phyloP scores from a whole-genome alignment of 1,140 invertebrate species.

The Brachionus plicatilis region DNA sequence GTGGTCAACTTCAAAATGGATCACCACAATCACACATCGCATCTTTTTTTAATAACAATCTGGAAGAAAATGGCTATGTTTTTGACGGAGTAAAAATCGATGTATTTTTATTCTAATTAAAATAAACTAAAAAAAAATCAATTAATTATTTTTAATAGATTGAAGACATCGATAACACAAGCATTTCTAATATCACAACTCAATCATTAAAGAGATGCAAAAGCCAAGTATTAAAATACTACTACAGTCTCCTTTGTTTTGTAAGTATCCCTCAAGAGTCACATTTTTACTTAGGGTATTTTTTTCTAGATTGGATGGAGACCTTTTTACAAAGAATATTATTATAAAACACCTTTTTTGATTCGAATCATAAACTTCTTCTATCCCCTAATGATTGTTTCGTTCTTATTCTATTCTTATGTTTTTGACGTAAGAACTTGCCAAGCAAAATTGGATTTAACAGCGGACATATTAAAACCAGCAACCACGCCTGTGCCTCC shows the following conservation, averaged over 20 bases:
- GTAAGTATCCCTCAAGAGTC: constrained; percentile 41
- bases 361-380: constrained; percentile 47
- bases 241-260: constrained; percentile 50
- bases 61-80: constrained; percentile 36
- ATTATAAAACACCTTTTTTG: constrained; percentile 43
- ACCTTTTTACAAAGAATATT: constrained; percentile 48
- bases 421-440: constrained; percentile 51
- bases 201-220: constrained; percentile 49
- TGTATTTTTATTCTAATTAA: not conserved
- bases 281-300: not conserved
- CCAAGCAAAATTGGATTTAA: constrained; percentile 51
- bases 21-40: not conserved
- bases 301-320: constrained; percentile 51
- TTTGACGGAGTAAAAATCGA: constrained; percentile 40
- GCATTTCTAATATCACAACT: constrained; percentile 44
- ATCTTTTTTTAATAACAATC: constrained; percentile 4
- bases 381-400: constrained; percentile 47
- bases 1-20: not conserved
- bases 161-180: constrained; percentile 39
- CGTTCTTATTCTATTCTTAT: constrained; percentile 50
- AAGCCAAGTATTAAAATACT: constrained; percentile 47
- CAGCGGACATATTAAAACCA: constrained; percentile 44
- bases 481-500: constrained; percentile 38
- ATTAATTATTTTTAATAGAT: not conserved
- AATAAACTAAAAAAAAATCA: not conserved